A percentile compares a stretch with the other conserved stretches of the same genome.
Conservation (phyloP, 2,797 vertebrate genomes). For the Monodelphis domestica region DNA sequence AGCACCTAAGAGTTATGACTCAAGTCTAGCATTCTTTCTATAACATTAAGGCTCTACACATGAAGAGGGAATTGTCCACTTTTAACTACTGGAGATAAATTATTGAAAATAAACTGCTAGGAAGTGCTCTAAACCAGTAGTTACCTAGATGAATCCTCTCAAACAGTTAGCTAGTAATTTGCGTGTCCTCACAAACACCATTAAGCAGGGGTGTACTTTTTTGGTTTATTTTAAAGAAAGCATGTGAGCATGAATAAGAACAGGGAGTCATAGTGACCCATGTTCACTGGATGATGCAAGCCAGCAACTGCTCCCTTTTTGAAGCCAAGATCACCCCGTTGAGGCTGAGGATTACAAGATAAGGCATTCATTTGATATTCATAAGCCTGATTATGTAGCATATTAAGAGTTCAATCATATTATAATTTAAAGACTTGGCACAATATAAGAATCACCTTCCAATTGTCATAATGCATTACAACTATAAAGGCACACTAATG, state of each 20-base stretch:
- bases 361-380: slow-evolving; percentile 36
- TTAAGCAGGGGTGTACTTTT: background rate
- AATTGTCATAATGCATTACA: slow-evolving; percentile 19
- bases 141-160: background rate
- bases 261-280: slow-evolving; percentile 20
- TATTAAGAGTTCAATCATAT: slow-evolving; percentile 32
- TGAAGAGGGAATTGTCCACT: slow-evolving; percentile 12
- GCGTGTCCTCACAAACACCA: slow-evolving; percentile 31
- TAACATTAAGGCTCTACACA: background rate
- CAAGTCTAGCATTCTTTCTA: background rate
- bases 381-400: background rate
- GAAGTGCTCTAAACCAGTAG: slow-evolving; percentile 19
- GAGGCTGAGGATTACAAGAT: slow-evolving; percentile 15
- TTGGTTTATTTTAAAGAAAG: slow-evolving; percentile 35
- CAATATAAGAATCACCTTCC: slow-evolving; percentile 28
- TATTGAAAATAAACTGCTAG: slow-evolving; percentile 37
- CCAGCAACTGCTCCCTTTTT: slow-evolving; percentile 36
- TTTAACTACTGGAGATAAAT: slow-evolving; percentile 53
- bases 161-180: slow-evolving; percentile 59
- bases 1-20: background rate
- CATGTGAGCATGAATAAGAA: slow-evolving; percentile 41
- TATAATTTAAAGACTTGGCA: slow-evolving; percentile 24
- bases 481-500: background rate
- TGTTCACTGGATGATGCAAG: slow-evolving; percentile 37
- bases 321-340: slow-evolving; percentile 13